Conservation (phyloP, 2,888 invertebrate species). For the Chymomyza amoena region DNA sequence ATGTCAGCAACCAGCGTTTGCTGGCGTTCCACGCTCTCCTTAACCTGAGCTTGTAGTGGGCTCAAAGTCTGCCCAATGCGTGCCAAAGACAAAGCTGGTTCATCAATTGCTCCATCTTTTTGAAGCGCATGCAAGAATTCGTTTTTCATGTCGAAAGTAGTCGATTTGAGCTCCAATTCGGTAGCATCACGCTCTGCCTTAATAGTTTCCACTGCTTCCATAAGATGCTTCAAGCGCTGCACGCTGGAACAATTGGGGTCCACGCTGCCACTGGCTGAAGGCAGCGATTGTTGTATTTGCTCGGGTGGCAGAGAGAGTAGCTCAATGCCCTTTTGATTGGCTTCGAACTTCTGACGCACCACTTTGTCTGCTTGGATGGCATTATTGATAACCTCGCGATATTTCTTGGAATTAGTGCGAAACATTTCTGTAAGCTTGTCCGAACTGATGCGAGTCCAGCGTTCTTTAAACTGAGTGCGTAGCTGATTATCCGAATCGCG, state of each 20-base stretch:
- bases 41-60: slow-evolving; percentile 88
- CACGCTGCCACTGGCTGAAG: slow-evolving; percentile 81
- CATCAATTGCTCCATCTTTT: slow-evolving; percentile 88
- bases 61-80: slow-evolving; percentile 87
- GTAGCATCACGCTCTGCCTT: slow-evolving; percentile 94
- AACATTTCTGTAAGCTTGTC: slow-evolving; percentile 93
- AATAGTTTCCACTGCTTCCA: slow-evolving; percentile 90
- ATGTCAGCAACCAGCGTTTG: slow-evolving; percentile 84
- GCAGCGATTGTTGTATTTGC: slow-evolving; percentile 85
- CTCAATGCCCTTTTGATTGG: slow-evolving; percentile 87
- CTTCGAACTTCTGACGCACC: slow-evolving; percentile 91
- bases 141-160: slow-evolving; percentile 89
- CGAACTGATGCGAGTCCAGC: slow-evolving; percentile 95
- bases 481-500: slow-evolving; percentile 92
- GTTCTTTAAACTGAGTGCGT: slow-evolving; percentile 92
- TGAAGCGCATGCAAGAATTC: slow-evolving; percentile 87
- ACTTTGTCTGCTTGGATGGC: slow-evolving; percentile 90
- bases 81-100: slow-evolving; percentile 85
- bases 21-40: slow-evolving; percentile 87
- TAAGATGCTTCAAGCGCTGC: slow-evolving; percentile 84
- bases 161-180: slow-evolving; percentile 90
- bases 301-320: slow-evolving; percentile 87
- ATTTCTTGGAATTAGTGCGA: slow-evolving; percentile 92
- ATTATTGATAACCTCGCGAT: slow-evolving; percentile 94
- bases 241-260: slow-evolving; percentile 83